These are phyloP conservation scores for Calephelis perditalis DNA, from an alignment of 2,888 invertebrate genomes.

Conservation along the genomic window DNA sequence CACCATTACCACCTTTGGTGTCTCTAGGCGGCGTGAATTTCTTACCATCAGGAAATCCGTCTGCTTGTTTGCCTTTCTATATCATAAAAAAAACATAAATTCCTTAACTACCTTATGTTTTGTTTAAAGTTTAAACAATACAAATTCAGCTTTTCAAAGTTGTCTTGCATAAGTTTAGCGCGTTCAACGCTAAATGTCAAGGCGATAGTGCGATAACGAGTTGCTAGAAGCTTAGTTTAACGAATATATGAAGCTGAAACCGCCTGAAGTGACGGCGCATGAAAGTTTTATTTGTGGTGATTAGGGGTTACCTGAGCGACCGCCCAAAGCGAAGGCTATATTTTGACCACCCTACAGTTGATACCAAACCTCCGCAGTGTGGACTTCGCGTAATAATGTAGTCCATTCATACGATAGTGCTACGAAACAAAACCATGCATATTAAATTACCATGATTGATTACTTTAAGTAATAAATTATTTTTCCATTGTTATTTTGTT, in stretches of 20 bases:
- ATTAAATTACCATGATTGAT: constrained; percentile 29
- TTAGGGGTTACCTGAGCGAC: constrained; percentile 67
- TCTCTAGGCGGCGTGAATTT: too few relatives aligned
- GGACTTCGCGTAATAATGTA: constrained; percentile 18
- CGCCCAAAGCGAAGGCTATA: constrained; percentile 54
- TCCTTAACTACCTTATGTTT: not conserved
- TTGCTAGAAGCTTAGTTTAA: constrained; percentile 12
- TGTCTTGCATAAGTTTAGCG: not conserved
- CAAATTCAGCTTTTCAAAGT: not conserved
- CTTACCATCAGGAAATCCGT: too few relatives aligned
- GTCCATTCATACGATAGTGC: constrained; percentile 11
- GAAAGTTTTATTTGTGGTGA: constrained; percentile 69
- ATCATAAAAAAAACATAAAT: too few relatives aligned
- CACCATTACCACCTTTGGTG: too few relatives aligned
- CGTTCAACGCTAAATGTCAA: constrained; percentile 16
- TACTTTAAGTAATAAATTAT: constrained; percentile 8
- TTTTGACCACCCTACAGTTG: constrained; percentile 62
- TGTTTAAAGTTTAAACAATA: not conserved
- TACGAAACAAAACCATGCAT: constrained; percentile 17
- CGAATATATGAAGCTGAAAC: constrained; percentile 16
- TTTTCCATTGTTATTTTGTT: constrained; percentile 6
- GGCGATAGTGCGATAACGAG: constrained; percentile 14
- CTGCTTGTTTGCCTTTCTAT: too few relatives aligned
- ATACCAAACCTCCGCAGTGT: constrained; percentile 43
- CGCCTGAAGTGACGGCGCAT: constrained; percentile 41